Evolutionary conservation across 2,797 vertebrate species (phyloP).

Genomic region (Orestias chungarensis): DNA sequence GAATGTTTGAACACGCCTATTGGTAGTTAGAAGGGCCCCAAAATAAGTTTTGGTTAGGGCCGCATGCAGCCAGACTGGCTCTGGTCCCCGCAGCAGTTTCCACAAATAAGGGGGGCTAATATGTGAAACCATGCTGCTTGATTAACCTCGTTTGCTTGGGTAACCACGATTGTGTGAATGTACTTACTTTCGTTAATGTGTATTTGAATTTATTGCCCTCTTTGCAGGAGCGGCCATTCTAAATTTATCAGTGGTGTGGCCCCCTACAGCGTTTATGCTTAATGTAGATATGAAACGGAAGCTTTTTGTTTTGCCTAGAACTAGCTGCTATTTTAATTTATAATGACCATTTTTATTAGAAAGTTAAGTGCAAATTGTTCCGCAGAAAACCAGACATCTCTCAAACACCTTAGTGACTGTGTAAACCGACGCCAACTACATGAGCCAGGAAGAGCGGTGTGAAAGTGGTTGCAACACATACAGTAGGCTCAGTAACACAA

Average conservation of each 20-base stretch:
- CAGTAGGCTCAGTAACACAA: slow-evolving; percentile 43
- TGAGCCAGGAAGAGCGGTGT: slow-evolving; percentile 28
- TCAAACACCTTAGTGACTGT: slow-evolving; percentile 8
- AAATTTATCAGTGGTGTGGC: neutral
- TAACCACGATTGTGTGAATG: slow-evolving; percentile 40
- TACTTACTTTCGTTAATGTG: neutral
- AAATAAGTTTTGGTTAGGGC: neutral
- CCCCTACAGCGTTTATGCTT: neutral
- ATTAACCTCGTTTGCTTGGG: slow-evolving; percentile 75
- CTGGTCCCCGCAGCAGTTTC: neutral
- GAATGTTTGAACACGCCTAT: neutral
- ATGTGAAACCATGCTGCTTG: slow-evolving; percentile 41
- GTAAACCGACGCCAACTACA: slow-evolving; percentile 34
- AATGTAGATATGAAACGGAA: slow-evolving; percentile 15
- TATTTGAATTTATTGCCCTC: slow-evolving; percentile 1
- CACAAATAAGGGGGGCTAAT: neutral
- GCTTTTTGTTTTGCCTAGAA: slow-evolving; percentile 11
- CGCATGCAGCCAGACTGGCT: neutral
- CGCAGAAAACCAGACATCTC: slow-evolving; percentile 22
- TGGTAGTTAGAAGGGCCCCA: neutral
- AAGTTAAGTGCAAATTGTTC: slow-evolving; percentile 53
- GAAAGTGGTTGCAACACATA: slow-evolving; percentile 27
- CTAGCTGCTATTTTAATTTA: slow-evolving; percentile 37
- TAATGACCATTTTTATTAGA: slow-evolving; percentile 41
- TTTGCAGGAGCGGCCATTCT: neutral